Base-by-base conservation (phyloP, 2,888 invertebrate genomes). In the Cryptophagus acutangulus region DNA sequence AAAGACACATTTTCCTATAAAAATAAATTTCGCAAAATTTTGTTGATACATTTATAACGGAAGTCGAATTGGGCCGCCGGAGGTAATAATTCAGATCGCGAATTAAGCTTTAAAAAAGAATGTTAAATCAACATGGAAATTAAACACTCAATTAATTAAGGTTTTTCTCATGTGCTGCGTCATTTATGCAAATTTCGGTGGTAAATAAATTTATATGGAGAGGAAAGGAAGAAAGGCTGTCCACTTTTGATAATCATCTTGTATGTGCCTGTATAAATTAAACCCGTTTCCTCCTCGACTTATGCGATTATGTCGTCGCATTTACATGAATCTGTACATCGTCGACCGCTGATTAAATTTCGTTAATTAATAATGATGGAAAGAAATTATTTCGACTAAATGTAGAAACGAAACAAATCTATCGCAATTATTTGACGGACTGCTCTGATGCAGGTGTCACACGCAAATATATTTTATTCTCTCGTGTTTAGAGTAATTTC, bases 101-200 rank as follows among this genome's bases (percentile, higher is more conserved):
- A 20, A 20, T 20, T 20, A 8, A 20, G 6, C n/a, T 8, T 20
- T 20, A 20, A 8, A n/a, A 20, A n/a, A 8, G 24, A 8, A 6
- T n/a, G 24, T 6, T 20, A 20, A n/a, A 20, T 8, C 6, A 20
- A 20, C 24, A 20, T n/a, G 24, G n/a, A 20, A n/a, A 8, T 20
- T n/a, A 20, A 20, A n/a, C 24, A 20, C 24, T 20, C n/a, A 20
- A 20, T 20, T 20, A 20, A 20, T 20, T 20, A 20, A 20, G 24
- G 6, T 20, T 20, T 20, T 20, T 20, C n/a, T n/a, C 6, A 20
- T 20, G 24, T 20, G 6, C 24, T 20, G 24, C 24, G 24, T 20
- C 24, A 20, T 8, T n/a, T 20, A n/a, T n/a, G n/a, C n/a, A n/a
- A n/a, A n/a, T 20, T 6, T 20, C 6, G n/a, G n/a, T 20, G 24